Conservation (phyloP, 2,888 invertebrate species). For the Hemistola chrysoprasaria region DNA sequence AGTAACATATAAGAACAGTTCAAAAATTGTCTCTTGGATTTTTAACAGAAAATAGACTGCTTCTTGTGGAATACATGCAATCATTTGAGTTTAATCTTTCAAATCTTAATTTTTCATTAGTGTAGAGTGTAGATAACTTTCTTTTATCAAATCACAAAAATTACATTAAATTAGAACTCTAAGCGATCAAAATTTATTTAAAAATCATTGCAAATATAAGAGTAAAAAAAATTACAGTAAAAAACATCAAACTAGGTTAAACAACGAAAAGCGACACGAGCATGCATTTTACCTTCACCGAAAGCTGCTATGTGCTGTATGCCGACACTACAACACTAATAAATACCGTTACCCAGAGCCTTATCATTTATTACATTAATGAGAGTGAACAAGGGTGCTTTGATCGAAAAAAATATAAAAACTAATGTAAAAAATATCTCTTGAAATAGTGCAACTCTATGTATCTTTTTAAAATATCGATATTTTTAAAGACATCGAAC, state of each 20-base stretch:
- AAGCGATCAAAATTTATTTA: constrained; percentile 7
- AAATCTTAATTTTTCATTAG: too few species aligned
- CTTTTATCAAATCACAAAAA: too few species aligned
- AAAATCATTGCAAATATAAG: constrained; percentile 9
- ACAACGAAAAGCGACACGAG: constrained; percentile 57
- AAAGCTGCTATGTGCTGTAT: constrained; percentile 65
- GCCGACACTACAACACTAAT: constrained; percentile 60
- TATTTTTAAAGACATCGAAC: too few species aligned
- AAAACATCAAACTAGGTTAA: constrained; percentile 36
- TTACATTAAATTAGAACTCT: too few species aligned
- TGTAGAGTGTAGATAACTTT: too few species aligned
- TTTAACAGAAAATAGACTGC: constrained; percentile 60
- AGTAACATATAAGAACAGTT: constrained; percentile 11
- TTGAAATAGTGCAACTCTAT: too few species aligned
- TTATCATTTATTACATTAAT: constrained; percentile 36
- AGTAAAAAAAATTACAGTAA: constrained; percentile 14
- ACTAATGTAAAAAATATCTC: too few species aligned
- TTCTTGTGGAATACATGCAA: constrained; percentile 49
- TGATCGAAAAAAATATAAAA: constrained; percentile 39
- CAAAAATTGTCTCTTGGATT: constrained; percentile 1
- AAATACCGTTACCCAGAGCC: constrained; percentile 51
- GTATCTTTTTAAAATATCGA: too few species aligned
- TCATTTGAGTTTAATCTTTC: constrained; percentile 26
- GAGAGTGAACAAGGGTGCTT: constrained; percentile 43
- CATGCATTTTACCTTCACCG: constrained; percentile 79